Base-by-base conservation (phyloP, 2,888 invertebrate species). In the Ametastegia equiseti region DNA sequence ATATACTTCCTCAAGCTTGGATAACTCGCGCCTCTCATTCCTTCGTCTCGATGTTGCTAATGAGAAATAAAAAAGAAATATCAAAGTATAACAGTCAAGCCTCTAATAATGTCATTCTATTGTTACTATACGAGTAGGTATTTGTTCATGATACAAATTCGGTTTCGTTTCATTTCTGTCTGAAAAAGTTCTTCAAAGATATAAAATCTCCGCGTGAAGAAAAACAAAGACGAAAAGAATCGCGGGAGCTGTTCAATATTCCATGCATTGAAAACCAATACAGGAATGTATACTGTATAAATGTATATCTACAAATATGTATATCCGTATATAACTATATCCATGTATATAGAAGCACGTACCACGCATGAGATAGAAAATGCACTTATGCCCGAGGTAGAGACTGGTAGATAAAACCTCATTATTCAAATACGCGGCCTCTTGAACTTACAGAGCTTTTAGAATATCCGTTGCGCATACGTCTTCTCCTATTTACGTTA, bases 341-440 rank as follows among this genome's bases (percentile, higher is more conserved):
- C 15, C 11, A 23, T 27, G 36, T 13, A 42, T n/a, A 67, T 69
- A 69, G 42, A 36, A 23, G 54, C 54, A 6, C 27, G 27, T 71
- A n/a, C 45, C 45, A 50, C 50, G 33, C 71, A 71, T 30, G 67
- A 36, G 47, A 19, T 71, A 23, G 15, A 27, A 69, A 45, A 45
- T 45, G 71, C 45, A 36, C 54, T 27, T 23, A 60, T 42, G 36
- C 30, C 39, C 30, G 33, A 50, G 57, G 54, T 78, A 78, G 6
- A 69, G 77, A 54, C 63, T 50, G 71, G 50, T 42, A 79, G 81
- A 81, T 82, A 71, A 80, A 45, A 81, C 54, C 50, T 45, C 82
- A 82, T 83, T 84, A 84, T 84, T 84, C 83, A 84, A 84, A 84
- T 82, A 78, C 75, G 67, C 65, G 80, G 80, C 82, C 81, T 82